A percentile compares a stretch with the other conserved stretches of the same genome.
These are phyloP conservation scores for Drosophila biarmipes DNA, from an alignment of 1,140 invertebrate genomes.

Conservation along the genomic window DNA sequence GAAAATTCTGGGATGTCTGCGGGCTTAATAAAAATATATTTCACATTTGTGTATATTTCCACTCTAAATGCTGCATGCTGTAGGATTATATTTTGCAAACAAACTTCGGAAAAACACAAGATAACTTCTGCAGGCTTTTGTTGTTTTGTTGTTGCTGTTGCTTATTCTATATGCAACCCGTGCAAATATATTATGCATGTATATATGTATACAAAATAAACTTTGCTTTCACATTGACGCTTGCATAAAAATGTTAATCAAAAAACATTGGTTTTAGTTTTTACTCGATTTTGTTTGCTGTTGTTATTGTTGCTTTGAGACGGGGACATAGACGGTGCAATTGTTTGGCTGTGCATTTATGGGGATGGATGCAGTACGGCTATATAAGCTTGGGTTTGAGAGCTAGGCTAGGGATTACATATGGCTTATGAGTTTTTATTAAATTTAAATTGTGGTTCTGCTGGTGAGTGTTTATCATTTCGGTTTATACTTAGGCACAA, in stretches of 20 bases:
- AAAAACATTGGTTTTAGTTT: conserved; percentile 65
- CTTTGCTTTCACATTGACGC: conserved; percentile 76
- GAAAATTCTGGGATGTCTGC: conserved; percentile 4
- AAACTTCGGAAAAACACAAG: conserved; percentile 17
- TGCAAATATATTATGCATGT: conserved; percentile 66
- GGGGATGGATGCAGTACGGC: conserved; percentile 8
- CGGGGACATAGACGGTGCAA: conserved; percentile 71
- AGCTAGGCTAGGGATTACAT: conserved; percentile 66
- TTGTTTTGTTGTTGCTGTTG: conserved; percentile 30
- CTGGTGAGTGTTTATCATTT: conserved; percentile 39
- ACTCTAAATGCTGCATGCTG: conserved; percentile 13
- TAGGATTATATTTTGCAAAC: conserved; percentile 27
- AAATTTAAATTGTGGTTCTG: conserved; percentile 41
- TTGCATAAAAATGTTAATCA: conserved; percentile 76
- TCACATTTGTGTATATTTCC: conserved; percentile 18
- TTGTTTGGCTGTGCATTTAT: conserved; percentile 36
- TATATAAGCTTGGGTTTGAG: conserved; percentile 44
- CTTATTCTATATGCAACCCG: conserved; percentile 45
- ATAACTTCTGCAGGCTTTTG: conserved; percentile 31
- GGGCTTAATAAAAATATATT: conserved; percentile 37
- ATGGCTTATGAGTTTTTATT: conserved; percentile 58
- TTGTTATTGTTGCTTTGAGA: conserved; percentile 40
- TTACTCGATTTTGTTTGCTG: conserved; percentile 1
- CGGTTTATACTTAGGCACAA: conserved; percentile 77
- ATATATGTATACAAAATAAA: conserved; percentile 75